phyloP scores from a whole-genome alignment of 2,888 invertebrate genomes.

The Epiblema foenella region DNA sequence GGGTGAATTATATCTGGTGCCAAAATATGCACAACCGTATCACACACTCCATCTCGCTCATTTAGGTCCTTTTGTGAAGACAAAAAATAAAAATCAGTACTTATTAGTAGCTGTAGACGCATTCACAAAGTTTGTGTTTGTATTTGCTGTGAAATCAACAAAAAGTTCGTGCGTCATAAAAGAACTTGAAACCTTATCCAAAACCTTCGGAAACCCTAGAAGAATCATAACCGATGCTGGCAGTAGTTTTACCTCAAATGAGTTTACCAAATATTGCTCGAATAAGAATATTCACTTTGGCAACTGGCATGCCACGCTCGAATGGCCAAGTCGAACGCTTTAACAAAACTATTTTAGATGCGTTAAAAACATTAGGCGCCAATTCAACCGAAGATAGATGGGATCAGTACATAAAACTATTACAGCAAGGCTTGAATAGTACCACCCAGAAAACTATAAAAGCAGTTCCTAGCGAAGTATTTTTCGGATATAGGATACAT shows the following conservation, averaged over 20 bases:
- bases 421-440: constrained; percentile 55
- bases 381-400: constrained; percentile 49
- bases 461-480: constrained; percentile 50
- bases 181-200: constrained; percentile 43
- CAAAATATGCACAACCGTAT: constrained; percentile 48
- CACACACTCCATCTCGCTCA: constrained; percentile 50
- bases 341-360: constrained; percentile 53
- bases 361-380: constrained; percentile 50
- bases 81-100: constrained; percentile 46
- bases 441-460: constrained; percentile 49
- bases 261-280: constrained; percentile 36
- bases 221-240: constrained; percentile 47
- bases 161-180: constrained; percentile 25
- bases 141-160: constrained; percentile 18
- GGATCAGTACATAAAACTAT: constrained; percentile 50
- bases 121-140: constrained; percentile 45
- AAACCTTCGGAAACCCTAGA: constrained; percentile 47
- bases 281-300: constrained; percentile 44
- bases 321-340: constrained; percentile 54
- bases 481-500: constrained; percentile 49
- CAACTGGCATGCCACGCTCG: constrained; percentile 49
- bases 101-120: constrained; percentile 48
- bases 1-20: constrained; percentile 47
- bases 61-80: constrained; percentile 49
- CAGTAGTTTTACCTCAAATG: constrained; percentile 42